Evolutionary conservation across 1,140 invertebrate genomes (phyloP).

Genomic region (Oncopodura yosiiana): DNA sequence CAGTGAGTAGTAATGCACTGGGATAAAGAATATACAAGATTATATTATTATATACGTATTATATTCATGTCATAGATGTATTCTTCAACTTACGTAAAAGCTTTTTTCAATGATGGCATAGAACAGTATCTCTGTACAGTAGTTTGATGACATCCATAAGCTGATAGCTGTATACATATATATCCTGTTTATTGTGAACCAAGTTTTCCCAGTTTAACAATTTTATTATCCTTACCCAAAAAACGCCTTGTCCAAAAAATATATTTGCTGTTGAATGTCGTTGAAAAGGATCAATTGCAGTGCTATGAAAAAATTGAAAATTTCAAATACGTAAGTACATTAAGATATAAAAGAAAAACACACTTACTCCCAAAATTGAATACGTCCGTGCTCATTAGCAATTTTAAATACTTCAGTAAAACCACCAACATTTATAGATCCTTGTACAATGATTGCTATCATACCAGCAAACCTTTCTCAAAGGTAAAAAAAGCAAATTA

Average conservation of each 20-base stretch:
- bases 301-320: conserved; percentile 59
- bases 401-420: conserved; percentile 35
- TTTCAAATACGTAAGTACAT: too few species aligned
- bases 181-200: too few species aligned
- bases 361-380: too few species aligned
- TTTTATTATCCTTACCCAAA: too few species aligned
- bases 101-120: conserved; percentile 35
- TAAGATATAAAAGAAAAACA: too few species aligned
- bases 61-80: not conserved
- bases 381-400: conserved; percentile 29
- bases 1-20: conserved; percentile 27
- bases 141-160: conserved; percentile 48
- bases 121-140: conserved; percentile 39
- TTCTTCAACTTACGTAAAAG: conserved; percentile 24
- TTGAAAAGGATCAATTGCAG: conserved; percentile 62
- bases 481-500: too few species aligned
- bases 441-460: too few species aligned
- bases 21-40: not conserved
- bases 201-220: too few species aligned
- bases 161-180: conserved; percentile 60
- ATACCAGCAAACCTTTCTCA: conserved; percentile 63
- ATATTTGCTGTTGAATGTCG: conserved; percentile 70
- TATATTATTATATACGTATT: too few species aligned
- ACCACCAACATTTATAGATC: conserved; percentile 38
- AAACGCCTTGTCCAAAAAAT: conserved; percentile 63